Conservation (phyloP, 2,888 invertebrate genomes). For the Tanypteryx hageni region DNA sequence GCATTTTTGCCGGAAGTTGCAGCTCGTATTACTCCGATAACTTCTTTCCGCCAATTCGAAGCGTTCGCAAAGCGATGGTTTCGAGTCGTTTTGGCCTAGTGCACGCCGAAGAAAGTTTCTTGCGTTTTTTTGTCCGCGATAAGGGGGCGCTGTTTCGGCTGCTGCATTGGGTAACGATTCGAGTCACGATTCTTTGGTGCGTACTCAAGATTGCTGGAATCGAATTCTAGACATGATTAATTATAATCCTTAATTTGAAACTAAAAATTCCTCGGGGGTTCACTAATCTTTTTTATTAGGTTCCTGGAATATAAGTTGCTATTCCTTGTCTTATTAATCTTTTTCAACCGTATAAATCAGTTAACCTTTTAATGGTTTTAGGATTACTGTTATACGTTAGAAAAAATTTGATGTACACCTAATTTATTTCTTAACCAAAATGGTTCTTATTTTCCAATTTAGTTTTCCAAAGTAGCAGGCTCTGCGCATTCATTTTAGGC, state of each 20-base stretch:
- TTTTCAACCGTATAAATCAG: too few relatives aligned
- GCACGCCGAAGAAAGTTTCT: not conserved
- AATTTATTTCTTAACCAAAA: too few relatives aligned
- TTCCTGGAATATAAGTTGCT: too few relatives aligned
- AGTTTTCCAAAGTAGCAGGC: too few relatives aligned
- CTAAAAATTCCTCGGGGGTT: not conserved
- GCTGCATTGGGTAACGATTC: not conserved
- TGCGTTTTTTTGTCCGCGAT: not conserved
- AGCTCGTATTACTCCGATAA: slow-evolving; percentile 19
- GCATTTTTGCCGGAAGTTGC: not conserved
- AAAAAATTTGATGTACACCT: too few relatives aligned
- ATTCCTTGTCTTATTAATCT: too few relatives aligned
- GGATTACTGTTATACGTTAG: too few relatives aligned
- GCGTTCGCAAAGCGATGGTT: not conserved
- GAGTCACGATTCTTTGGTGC: not conserved
- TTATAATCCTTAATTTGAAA: not conserved
- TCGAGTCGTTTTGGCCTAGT: not conserved
- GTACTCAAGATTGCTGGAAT: not conserved
- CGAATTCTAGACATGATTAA: not conserved
- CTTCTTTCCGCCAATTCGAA: slow-evolving; percentile 5
- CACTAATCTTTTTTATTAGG: not conserved
- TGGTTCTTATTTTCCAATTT: too few relatives aligned
- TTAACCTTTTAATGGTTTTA: too few relatives aligned
- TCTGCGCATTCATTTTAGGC: too few relatives aligned
- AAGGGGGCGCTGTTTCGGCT: not conserved